Evolutionary conservation across 1,140 invertebrate genomes (phyloP), one percentile per base, ranked within the genome.

Genomic region (Heliconius himera): DNA sequence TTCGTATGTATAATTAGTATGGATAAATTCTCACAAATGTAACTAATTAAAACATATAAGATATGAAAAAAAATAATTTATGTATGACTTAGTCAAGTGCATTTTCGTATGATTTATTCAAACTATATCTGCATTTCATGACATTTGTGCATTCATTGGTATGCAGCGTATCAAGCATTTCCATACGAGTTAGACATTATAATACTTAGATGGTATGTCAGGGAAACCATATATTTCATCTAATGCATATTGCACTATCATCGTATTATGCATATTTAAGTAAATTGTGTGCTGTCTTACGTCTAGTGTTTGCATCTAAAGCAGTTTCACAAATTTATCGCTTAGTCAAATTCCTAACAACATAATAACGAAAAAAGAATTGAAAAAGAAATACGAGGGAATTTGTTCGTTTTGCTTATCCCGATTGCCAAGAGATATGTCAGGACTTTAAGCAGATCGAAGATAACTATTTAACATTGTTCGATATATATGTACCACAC

Each of bases 161-260:
- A 66, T 66, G 60, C 60, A 29, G 60, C 60, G 60, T 66, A 66
- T 26, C 60, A 66, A 66, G 11, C 26, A 66, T 66, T 66, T 66
- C 60, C 60, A 66, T 66, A 29, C 60, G 60, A 66, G 11, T 29
- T 66, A 29, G 60, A 66, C 26, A 51, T 51, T 51, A 66, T 66
- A 26, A 66, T 66, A 29, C 26, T 66, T 29, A 66, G 60, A 26
- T 66, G 60, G 26, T 29, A 29, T 29, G 60, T 66, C 60, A 66
- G 13, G 60, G 60, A 66, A 66, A 13, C n/a, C n/a, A 56, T 26
- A 26, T 66, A 66, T 66, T 29, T 29, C 60, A 66, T 22, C 60
- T 66, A 66, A 66, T 29, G 60, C 22, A 66, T 26, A 66, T 26
- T 66, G 60, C 22, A 6, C 13, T 26, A 66, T 66, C 22, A 26